These are phyloP conservation scores for Cynocephalus volans DNA, from an alignment of 2,113 vertebrate species.

Conservation along the genomic window DNA sequence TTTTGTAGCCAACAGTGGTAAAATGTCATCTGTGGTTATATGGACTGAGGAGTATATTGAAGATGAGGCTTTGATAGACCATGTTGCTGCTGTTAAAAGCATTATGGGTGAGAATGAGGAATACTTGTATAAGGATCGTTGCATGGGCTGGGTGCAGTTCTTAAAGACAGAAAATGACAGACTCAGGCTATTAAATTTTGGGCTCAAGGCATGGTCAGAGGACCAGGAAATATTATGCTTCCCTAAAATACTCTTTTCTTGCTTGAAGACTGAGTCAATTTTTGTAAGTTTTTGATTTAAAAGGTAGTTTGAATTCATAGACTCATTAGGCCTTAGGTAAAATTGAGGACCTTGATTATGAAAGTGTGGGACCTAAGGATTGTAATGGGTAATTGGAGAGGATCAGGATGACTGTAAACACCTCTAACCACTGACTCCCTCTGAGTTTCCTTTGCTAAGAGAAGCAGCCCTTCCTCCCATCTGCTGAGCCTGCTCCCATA, in stretches of 20 bases:
- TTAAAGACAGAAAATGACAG: neutral
- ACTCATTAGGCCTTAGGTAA: neutral
- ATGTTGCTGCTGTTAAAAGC: neutral
- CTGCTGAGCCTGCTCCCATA: neutral
- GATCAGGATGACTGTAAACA: neutral
- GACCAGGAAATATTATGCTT: neutral
- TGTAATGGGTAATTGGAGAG: neutral
- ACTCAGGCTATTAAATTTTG: neutral
- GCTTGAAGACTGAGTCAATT: neutral
- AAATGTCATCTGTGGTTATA: neutral
- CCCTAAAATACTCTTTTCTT: neutral
- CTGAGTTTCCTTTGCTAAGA: neutral
- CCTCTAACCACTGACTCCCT: neutral
- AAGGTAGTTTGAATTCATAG: neutral
- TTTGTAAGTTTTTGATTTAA: constrained; percentile 2
- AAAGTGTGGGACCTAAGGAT: neutral
- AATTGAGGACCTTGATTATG: neutral
- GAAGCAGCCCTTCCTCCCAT: neutral
- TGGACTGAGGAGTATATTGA: no score
- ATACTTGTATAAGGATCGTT: neutral
- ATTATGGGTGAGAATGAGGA: neutral
- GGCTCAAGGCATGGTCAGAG: neutral
- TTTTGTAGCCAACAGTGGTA: neutral
- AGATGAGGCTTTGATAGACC: neutral
- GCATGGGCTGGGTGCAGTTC: neutral